phyloP scores from a whole-genome alignment of 1,140 invertebrate genomes.

The Euura lappo region DNA sequence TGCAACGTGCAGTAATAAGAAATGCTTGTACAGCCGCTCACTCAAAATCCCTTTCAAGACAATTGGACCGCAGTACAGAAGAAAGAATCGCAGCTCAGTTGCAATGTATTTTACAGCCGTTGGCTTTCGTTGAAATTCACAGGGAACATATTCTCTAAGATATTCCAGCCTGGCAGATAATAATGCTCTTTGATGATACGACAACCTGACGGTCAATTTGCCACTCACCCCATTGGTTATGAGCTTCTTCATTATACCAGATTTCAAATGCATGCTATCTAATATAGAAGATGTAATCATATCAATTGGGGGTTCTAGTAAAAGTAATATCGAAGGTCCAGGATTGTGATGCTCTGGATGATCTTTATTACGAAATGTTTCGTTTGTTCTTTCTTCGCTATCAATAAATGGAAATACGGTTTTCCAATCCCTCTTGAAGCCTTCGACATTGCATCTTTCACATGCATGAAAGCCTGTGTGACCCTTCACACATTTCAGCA shows the following conservation, averaged over 20 bases:
- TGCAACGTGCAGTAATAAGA: slow-evolving; percentile 28
- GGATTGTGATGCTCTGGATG: slow-evolving; percentile 21
- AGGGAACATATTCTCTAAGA: slow-evolving; percentile 23
- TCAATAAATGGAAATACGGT: slow-evolving; percentile 18
- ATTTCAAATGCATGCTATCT: slow-evolving; percentile 40
- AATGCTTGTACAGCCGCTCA: slow-evolving; percentile 23
- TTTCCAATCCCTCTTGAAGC: background rate
- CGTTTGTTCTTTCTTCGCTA: slow-evolving; percentile 20
- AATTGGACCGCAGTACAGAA: no score
- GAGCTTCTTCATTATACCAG: slow-evolving; percentile 38
- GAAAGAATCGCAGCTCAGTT: slow-evolving; percentile 31
- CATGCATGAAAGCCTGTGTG: background rate
- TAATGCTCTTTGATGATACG: background rate
- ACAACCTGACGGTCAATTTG: slow-evolving; percentile 24
- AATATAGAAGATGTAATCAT: slow-evolving; percentile 32
- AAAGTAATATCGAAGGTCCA: slow-evolving; percentile 18
- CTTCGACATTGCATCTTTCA: background rate
- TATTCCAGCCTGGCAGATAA: slow-evolving; percentile 20
- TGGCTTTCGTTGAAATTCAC: slow-evolving; percentile 29
- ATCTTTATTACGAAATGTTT: slow-evolving; percentile 17
- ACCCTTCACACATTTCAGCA: slow-evolving; percentile 20
- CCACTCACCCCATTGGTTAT: slow-evolving; percentile 32
- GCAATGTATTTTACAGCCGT: slow-evolving; percentile 22
- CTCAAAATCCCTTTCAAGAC: slow-evolving; percentile 22
- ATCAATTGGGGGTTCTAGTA: slow-evolving; percentile 26